phyloP scores from a whole-genome alignment of 1,140 invertebrate species.

The Drosophila murphyi region DNA sequence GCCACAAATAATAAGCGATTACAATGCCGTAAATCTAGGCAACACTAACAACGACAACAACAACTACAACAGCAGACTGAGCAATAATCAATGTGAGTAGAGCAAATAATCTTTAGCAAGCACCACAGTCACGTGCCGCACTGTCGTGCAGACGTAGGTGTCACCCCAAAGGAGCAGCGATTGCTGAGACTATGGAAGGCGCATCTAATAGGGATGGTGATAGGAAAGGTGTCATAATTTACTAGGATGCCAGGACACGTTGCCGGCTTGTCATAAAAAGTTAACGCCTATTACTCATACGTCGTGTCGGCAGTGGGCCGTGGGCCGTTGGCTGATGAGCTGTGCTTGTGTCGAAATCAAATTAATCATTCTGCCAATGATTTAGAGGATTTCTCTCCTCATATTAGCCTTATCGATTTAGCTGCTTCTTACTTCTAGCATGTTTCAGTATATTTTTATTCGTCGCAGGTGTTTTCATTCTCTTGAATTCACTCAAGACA shows the following conservation, averaged over 20 bases:
- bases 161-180: conserved; percentile 9
- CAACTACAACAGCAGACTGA: not conserved
- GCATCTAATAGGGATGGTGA: conserved; percentile 30
- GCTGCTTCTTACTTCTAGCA: conserved; percentile 25
- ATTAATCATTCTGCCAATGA: conserved; percentile 72
- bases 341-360: conserved; percentile 45
- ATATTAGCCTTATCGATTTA: conserved; percentile 33
- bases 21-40: conserved; percentile 35
- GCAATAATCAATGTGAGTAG: conserved; percentile 7
- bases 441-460: conserved; percentile 16
- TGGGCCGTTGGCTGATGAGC: conserved; percentile 15
- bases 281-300: conserved; percentile 65
- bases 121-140: conserved; percentile 57
- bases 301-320: conserved; percentile 17
- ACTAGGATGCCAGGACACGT: conserved; percentile 19
- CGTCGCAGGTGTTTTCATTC: conserved; percentile 8
- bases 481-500: conserved; percentile 18
- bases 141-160: conserved; percentile 47
- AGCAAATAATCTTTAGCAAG: conserved; percentile 7
- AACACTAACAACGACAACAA: conserved; percentile 10
- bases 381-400: conserved; percentile 36
- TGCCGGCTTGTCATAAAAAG: conserved; percentile 64
- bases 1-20: conserved; percentile 52
- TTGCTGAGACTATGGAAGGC: conserved; percentile 33
- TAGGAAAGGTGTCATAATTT: conserved; percentile 51